Percentiles rank a stretch among this genome's conserved stretches.
Evolutionary conservation across 2,113 vertebrate species (phyloP).

Genomic region (Rafetus swinhoei): DNA sequence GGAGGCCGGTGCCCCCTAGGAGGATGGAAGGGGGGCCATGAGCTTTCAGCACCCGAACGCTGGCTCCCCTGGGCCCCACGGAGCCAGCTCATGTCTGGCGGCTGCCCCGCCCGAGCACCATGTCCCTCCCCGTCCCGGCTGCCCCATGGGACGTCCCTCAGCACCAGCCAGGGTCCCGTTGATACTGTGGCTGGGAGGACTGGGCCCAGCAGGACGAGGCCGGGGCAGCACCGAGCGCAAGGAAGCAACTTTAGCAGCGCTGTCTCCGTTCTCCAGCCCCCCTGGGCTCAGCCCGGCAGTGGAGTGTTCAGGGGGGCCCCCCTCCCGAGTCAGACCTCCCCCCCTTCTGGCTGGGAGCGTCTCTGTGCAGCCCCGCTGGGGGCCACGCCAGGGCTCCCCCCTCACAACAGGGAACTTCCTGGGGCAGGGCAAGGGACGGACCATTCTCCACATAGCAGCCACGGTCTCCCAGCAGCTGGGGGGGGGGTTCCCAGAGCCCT

Average conservation of each 20-base stretch:
- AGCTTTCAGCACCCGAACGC: neutral
- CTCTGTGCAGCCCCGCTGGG: neutral
- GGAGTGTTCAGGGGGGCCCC: slow-evolving; percentile 26
- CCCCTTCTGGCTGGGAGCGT: slow-evolving; percentile 22
- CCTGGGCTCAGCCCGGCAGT: too few species aligned
- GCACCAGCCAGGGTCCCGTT: neutral
- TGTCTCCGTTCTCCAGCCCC: too few species aligned
- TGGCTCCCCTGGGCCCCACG: neutral
- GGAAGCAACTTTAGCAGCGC: neutral
- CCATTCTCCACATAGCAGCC: neutral
- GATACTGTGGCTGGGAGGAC: too few species aligned
- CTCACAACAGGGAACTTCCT: too few species aligned
- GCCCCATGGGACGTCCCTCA: neutral
- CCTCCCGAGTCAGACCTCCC: slow-evolving; percentile 34
- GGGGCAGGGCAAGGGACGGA: neutral
- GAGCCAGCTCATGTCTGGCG: neutral
- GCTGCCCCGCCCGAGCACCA: too few species aligned
- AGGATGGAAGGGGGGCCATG: neutral
- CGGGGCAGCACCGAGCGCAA: neutral
- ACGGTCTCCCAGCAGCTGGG: neutral
- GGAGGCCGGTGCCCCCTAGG: neutral
- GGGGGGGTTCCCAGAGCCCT: neutral
- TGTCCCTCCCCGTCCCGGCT: neutral
- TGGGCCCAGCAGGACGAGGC: too few species aligned
- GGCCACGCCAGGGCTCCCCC: too few species aligned